phyloP scores from a whole-genome alignment of 2,113 vertebrate genomes.

The Paratilapia polleni region DNA sequence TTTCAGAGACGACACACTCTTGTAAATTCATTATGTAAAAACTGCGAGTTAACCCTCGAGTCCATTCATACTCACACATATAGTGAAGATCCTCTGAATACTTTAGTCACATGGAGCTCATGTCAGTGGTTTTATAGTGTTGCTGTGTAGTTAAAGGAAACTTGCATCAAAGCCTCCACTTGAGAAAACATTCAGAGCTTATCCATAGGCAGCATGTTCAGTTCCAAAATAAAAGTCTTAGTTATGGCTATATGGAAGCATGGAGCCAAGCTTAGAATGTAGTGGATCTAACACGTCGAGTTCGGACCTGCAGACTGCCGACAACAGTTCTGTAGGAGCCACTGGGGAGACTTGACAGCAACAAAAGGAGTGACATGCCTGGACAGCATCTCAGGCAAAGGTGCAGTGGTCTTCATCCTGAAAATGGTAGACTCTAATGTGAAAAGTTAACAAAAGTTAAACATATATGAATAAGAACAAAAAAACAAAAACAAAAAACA shows the following conservation, averaged over 20 bases:
- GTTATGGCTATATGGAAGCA: constrained; percentile 42
- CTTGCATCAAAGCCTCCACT: constrained; percentile 27
- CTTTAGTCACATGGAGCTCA: constrained; percentile 13
- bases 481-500: constrained; percentile 12
- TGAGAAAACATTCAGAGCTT: constrained; percentile 55
- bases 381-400: constrained; percentile 25
- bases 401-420: constrained; percentile 51
- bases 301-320: constrained; percentile 10
- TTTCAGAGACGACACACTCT: not conserved
- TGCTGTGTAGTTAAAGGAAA: constrained; percentile 52
- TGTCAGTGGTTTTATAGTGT: constrained; percentile 58
- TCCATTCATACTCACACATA: constrained; percentile 15
- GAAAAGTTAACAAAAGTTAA: not conserved
- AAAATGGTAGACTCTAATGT: constrained; percentile 27
- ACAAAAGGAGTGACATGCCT: constrained; percentile 17
- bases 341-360: not conserved
- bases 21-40: constrained; percentile 29
- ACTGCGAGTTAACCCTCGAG: constrained; percentile 7
- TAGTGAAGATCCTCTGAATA: constrained; percentile 16
- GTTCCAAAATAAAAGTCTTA: constrained; percentile 8
- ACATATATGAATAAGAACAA: not conserved
- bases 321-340: constrained; percentile 15
- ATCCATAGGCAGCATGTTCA: constrained; percentile 52
- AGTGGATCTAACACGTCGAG: not conserved
- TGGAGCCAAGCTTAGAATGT: constrained; percentile 11